These are phyloP conservation scores for Cephus spinipes DNA, from an alignment of 2,888 invertebrate species.

Conservation along the genomic window DNA sequence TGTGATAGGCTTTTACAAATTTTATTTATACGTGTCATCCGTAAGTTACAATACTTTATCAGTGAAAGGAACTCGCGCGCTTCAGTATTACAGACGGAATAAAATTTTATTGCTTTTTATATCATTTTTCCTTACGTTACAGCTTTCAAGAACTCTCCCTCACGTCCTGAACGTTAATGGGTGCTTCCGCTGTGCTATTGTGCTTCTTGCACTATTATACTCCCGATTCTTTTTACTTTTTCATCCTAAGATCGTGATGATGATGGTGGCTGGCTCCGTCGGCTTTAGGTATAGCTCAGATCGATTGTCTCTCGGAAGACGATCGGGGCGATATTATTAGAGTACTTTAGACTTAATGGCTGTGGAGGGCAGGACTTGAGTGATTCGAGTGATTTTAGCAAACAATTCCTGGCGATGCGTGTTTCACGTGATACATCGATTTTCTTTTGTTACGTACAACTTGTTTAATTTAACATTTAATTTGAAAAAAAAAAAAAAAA, in stretches of 20 bases:
- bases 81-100: background rate
- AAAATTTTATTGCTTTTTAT: background rate
- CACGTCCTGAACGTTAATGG: conserved; percentile 10
- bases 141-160: background rate
- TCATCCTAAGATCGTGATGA: background rate
- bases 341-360: background rate
- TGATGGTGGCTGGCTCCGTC: background rate
- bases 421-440: background rate
- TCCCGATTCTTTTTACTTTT: background rate
- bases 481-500: no score
- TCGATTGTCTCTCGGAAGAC: background rate
- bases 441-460: background rate
- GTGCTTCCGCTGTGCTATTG: conserved; percentile 22
- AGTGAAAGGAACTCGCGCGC: background rate
- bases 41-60: background rate
- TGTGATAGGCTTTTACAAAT: background rate
- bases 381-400: background rate
- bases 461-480: no score
- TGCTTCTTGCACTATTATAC: background rate
- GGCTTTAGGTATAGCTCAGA: background rate
- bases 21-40: background rate
- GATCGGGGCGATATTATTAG: background rate
- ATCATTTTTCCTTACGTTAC: background rate
- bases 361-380: background rate
- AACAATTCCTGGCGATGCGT: background rate